Base-by-base conservation (phyloP, 2,797 vertebrate genomes). In the Poecilia velifera region DNA sequence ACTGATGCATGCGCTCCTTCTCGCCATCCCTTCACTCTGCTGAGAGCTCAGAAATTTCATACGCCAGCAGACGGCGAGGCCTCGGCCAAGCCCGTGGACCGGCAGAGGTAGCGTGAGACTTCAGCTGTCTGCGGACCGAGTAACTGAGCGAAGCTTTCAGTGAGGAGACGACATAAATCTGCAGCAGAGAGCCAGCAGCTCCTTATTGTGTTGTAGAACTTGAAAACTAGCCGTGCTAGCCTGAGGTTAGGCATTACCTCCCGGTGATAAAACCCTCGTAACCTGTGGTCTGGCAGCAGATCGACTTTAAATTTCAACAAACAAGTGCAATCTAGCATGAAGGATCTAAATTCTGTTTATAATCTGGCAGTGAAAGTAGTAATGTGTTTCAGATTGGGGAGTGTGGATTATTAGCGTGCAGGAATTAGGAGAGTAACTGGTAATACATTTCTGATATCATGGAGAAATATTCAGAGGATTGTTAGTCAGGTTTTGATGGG, bases 71-170 rank as follows among this genome's bases (percentile, higher is more conserved):
- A 92, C 89, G 90, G 87, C 83, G 81, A 87, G 86, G 84, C 88
- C 86, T 87, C 77, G 81, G 82, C 79, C 72, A 3, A 62, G 78
- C 82, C 84, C 75, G 13, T 74, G 68, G 81, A 88, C 64, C 64
- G 72, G 75, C 81, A 82, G 77, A 28, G 57, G 81, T 74, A 57
- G 84, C 62, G 34, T 76, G 57, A 80, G 78, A 41, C 82, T 22
- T 77, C 66, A 81, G 82, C 79, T 77, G 89, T 92, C 89, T 88
- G 77, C 80, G 91, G 86, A 90, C 73, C 80, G 25, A 83, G 71
- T 92, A 83, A 90, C 88, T 68, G 84, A 74, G 80, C 84, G 82
- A 88, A 88, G 92, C 89, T 90, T 90, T 91, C 86, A 90, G 88
- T 25, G 74, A 74, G 77, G 84, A 87, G 80, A 79, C 55, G 12